Evolutionary conservation across 2,797 vertebrate species (phyloP).

Genomic region (Acrossocheilus wenchowensis): DNA sequence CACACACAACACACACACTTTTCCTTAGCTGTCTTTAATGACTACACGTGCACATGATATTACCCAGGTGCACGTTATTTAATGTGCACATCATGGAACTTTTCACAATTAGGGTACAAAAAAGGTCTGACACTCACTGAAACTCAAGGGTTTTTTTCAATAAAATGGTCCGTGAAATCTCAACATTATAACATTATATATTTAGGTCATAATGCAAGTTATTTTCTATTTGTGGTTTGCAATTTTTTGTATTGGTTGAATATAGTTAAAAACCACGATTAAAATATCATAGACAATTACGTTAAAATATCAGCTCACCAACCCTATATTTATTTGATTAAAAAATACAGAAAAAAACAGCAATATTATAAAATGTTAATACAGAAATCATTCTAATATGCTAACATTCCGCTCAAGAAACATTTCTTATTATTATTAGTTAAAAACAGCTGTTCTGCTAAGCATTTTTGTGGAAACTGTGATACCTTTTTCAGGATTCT

Average conservation of each 20-base stretch:
- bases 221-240: background rate
- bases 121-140: background rate
- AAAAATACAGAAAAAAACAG: too few species aligned
- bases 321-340: background rate
- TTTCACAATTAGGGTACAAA: background rate
- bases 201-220: background rate
- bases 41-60: constrained; percentile 17
- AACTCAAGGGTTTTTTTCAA: background rate
- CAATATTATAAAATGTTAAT: too few species aligned
- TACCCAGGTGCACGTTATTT: constrained; percentile 18
- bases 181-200: too few species aligned
- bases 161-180: constrained; percentile 8
- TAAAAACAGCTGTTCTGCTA: too few species aligned
- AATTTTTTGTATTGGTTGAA: background rate
- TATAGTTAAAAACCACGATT: background rate
- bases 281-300: background rate
- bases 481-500: background rate
- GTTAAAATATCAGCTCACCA: background rate
- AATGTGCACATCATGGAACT: constrained; percentile 1
- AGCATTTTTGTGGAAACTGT: too few species aligned
- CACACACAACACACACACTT: background rate
- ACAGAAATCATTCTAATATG: too few species aligned
- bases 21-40: constrained; percentile 24
- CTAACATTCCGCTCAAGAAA: too few species aligned
- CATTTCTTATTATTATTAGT: too few species aligned